phyloP scores from a whole-genome alignment of 2,888 invertebrate species.

The Globia sparganii region DNA sequence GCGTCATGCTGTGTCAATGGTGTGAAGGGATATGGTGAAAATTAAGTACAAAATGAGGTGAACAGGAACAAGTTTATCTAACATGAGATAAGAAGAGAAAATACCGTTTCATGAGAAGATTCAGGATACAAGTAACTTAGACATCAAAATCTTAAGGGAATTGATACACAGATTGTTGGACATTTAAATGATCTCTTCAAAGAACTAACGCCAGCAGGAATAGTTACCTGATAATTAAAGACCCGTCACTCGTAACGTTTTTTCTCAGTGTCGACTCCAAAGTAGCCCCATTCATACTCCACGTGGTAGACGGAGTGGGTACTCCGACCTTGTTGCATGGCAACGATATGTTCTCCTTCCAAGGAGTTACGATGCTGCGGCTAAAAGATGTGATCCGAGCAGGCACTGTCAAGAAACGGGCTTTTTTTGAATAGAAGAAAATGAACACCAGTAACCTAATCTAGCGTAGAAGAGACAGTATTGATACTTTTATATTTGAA shows the following conservation, averaged over 20 bases:
- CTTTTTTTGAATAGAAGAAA: conserved; percentile 67
- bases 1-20: conserved; percentile 88
- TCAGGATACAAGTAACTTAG: background rate
- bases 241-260: conserved; percentile 93
- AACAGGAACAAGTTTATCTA: background rate
- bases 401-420: conserved; percentile 91
- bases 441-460: conserved; percentile 63
- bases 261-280: conserved; percentile 93
- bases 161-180: background rate
- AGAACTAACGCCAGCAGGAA: conserved; percentile 3
- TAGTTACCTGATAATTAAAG: conserved; percentile 93
- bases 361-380: conserved; percentile 94
- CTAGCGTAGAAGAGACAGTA: conserved; percentile 26
- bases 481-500: background rate
- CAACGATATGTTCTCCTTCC: conserved; percentile 96
- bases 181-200: background rate
- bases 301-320: conserved; percentile 94
- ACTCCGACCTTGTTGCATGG: conserved; percentile 96
- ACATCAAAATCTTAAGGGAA: background rate
- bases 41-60: conserved; percentile 9
- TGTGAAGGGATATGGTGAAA: conserved; percentile 38
- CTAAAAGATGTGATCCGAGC: conserved; percentile 97
- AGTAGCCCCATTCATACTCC: conserved; percentile 94
- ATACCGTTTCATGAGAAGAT: background rate
- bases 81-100: background rate